Evolutionary conservation across 2,888 invertebrate genomes (phyloP).

Genomic region (Drosophila emarginata): DNA sequence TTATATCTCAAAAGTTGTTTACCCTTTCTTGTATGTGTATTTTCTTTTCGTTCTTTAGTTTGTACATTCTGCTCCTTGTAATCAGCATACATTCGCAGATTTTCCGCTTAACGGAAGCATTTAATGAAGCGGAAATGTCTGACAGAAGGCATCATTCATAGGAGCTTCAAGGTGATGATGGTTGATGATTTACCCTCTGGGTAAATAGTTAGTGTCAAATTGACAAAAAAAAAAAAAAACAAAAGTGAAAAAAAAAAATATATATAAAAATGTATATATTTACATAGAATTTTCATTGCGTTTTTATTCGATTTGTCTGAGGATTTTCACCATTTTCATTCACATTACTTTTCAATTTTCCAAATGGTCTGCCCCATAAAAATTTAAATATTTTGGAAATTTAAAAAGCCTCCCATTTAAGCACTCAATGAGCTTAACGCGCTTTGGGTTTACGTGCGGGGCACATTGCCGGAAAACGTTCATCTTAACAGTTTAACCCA

Average conservation of each 20-base stretch:
- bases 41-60: neutral
- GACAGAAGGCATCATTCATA: slow-evolving; percentile 38
- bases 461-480: slow-evolving; percentile 18
- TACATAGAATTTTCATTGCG: slow-evolving; percentile 56
- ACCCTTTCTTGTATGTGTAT: slow-evolving; percentile 41
- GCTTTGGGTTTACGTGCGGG: slow-evolving; percentile 11
- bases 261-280: slow-evolving; percentile 49
- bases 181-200: slow-evolving; percentile 14
- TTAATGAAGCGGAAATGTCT: slow-evolving; percentile 75
- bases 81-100: slow-evolving; percentile 62
- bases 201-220: slow-evolving; percentile 70
- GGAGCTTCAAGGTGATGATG: slow-evolving; percentile 31
- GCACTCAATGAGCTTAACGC: slow-evolving; percentile 54
- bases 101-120: slow-evolving; percentile 66
- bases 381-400: slow-evolving; percentile 73
- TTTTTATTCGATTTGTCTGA: slow-evolving; percentile 20
- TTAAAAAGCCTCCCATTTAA: slow-evolving; percentile 56
- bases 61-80: slow-evolving; percentile 30
- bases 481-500: slow-evolving; percentile 25
- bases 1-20: slow-evolving; percentile 34
- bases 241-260: no score
- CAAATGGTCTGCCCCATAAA: slow-evolving; percentile 67
- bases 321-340: slow-evolving; percentile 33
- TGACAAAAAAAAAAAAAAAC: slow-evolving; percentile 18
- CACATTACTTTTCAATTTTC: slow-evolving; percentile 59